Evolutionary conservation across 2,888 invertebrate genomes (phyloP).

Genomic region (Lymantria dispar): DNA sequence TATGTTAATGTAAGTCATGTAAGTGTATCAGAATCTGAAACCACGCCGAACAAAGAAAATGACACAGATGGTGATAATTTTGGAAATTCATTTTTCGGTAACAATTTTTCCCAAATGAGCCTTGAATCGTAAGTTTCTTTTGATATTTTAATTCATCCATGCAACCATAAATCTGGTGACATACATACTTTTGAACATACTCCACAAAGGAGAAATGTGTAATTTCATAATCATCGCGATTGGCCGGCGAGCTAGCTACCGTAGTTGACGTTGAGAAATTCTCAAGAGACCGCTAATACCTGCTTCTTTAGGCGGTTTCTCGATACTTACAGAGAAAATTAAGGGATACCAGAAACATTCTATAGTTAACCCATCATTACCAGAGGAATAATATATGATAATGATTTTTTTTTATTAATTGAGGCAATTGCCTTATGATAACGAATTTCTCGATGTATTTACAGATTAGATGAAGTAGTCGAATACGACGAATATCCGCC

Average conservation of each 20-base stretch:
- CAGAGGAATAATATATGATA: too few relatives aligned
- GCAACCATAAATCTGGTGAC: too few relatives aligned
- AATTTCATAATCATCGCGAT: too few relatives aligned
- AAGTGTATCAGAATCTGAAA: slow-evolving; percentile 39
- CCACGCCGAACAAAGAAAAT: slow-evolving; percentile 34
- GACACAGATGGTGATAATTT: slow-evolving; percentile 31
- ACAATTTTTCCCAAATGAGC: slow-evolving; percentile 46
- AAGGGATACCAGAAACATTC: too few relatives aligned
- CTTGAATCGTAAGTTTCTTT: slow-evolving; percentile 66
- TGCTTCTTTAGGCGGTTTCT: not conserved
- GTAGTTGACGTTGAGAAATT: too few relatives aligned
- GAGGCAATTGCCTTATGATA: slow-evolving; percentile 3
- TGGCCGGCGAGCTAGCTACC: too few relatives aligned
- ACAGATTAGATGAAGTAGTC: slow-evolving; percentile 53
- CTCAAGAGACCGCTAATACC: too few relatives aligned
- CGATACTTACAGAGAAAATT: not conserved
- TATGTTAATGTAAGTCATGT: slow-evolving; percentile 44
- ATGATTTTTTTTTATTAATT: too few relatives aligned
- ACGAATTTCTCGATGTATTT: slow-evolving; percentile 24
- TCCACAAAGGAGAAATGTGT: too few relatives aligned
- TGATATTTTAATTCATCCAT: not conserved
- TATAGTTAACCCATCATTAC: too few relatives aligned
- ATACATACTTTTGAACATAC: too few relatives aligned
- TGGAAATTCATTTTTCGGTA: slow-evolving; percentile 40
- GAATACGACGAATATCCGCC: slow-evolving; percentile 47